phyloP scores from a whole-genome alignment of 2,113 vertebrate species.

The Benthochromis sp. region DNA sequence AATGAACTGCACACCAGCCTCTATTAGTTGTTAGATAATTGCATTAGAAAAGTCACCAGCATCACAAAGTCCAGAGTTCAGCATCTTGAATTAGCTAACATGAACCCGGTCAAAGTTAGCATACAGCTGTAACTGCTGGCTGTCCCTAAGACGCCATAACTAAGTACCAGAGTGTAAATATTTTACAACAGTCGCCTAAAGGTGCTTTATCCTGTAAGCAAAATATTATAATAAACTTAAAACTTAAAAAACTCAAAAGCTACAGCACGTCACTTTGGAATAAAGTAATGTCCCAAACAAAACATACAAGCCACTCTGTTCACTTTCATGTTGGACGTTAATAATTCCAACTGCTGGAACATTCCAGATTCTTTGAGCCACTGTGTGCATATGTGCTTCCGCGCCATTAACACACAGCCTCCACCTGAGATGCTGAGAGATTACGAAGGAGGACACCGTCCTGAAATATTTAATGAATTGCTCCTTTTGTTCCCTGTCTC shows the following conservation, averaged over 20 bases:
- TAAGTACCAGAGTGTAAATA: neutral
- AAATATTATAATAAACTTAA: neutral
- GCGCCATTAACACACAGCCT: neutral
- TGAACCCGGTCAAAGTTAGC: neutral
- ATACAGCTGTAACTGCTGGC: neutral
- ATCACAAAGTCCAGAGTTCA: neutral
- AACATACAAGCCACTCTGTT: neutral
- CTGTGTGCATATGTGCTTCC: neutral
- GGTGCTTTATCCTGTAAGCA: neutral
- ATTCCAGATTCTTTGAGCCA: neutral
- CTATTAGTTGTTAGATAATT: neutral
- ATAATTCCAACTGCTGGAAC: conserved; percentile 21
- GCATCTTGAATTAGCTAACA: neutral
- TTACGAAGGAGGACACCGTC: neutral
- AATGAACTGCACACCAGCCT: neutral
- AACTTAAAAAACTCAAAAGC: neutral
- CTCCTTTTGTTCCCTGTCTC: conserved; percentile 4
- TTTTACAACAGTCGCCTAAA: neutral
- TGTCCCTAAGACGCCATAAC: neutral
- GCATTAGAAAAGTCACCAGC: neutral
- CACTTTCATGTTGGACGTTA: neutral
- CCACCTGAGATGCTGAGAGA: neutral
- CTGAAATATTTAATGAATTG: conserved; percentile 44
- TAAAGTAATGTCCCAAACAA: neutral
- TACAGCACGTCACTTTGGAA: neutral